Base-by-base conservation (phyloP, 30 jellyfish, hydroid and myxozoan species). In the Hydractinia echinata region DNA sequence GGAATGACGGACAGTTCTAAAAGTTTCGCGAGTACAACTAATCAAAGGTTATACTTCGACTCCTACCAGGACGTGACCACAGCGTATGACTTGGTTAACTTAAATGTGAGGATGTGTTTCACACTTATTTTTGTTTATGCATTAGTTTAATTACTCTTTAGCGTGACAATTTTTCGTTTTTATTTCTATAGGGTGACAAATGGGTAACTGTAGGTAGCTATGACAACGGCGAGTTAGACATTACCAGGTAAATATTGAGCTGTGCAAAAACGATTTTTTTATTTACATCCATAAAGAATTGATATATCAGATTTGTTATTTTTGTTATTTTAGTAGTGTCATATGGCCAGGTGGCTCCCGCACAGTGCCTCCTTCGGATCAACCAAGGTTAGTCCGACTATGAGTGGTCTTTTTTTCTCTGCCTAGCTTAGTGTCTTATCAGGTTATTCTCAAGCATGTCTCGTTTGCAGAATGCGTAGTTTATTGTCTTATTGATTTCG, bases 311-410 rank as follows among this genome's bases (percentile, higher is more conserved):
- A 18, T 16, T 16, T 55, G 82, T 16, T 48, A 48, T 51, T 44
- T 21, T 58, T 54, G 15, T 49, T 55, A 53, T 67, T 72, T n/a
- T 82, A 86, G 91, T 51, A 82, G 79, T 56, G 84, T 91, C 61
- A 89, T 91, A 15, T 91, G 97, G 97, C 81, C 97, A 61, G 97
- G 97, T 53, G 96, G 97, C 20, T 82, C 97, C 55, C 89, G 86
- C 16, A 83, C 81, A 19, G 77, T 89, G 4, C 97, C 97, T n/a
- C 92, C 97, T 4, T 85, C 95, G 16, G 77, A 79, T 21, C 97
- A 78, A 67, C 97, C 97, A 18, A 54, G 74, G 97, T 89, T 73
- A 80, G 89, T 84, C 3, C 18, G n/a, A 60, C n/a, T 60, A 30
- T 30, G 44, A 30, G 44, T 30, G 2, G 44, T 30, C 44, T 30